Percentiles rank a stretch among this genome's conserved stretches.
Conservation (phyloP, 2,888 invertebrate species). For the Mystacides longicornis region DNA sequence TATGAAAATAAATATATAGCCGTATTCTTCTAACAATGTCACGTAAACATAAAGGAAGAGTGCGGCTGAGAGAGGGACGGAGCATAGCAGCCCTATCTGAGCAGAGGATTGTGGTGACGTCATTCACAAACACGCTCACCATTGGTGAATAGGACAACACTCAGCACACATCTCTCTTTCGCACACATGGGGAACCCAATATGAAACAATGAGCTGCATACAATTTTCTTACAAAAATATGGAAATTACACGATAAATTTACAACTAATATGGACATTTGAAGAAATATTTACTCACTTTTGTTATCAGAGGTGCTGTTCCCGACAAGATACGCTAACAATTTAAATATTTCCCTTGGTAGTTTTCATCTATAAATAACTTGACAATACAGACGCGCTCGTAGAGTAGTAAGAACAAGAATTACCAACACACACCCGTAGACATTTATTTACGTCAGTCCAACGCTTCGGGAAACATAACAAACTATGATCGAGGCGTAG, state of each 20-base stretch:
- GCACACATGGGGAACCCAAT: background rate
- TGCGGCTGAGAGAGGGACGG: slow-evolving; percentile 23
- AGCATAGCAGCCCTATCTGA: slow-evolving; percentile 17
- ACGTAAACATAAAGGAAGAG: slow-evolving; percentile 22
- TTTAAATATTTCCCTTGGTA: too few relatives aligned
- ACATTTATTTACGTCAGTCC: slow-evolving; percentile 8
- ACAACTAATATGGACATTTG: background rate
- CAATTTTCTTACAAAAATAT: background rate
- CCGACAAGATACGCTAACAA: slow-evolving; percentile 14
- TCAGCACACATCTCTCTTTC: background rate
- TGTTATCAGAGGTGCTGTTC: slow-evolving; percentile 16
- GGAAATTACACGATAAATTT: background rate
- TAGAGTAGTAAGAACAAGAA: too few relatives aligned
- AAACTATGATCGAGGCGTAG: background rate
- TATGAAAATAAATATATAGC: background rate
- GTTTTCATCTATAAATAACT: slow-evolving; percentile 20
- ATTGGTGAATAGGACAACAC: slow-evolving; percentile 11
- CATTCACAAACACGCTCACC: slow-evolving; percentile 9
- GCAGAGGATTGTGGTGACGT: slow-evolving; percentile 15
- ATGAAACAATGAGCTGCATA: background rate
- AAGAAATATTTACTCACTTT: slow-evolving; percentile 13
- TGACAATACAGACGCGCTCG: slow-evolving; percentile 11
- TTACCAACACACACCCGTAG: slow-evolving; percentile 9
- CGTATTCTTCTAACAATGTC: slow-evolving; percentile 22
- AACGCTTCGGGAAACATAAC: background rate